These are phyloP conservation scores for Leptopilina boulardi DNA, from an alignment of 1,140 invertebrate genomes.

Conservation along the genomic window DNA sequence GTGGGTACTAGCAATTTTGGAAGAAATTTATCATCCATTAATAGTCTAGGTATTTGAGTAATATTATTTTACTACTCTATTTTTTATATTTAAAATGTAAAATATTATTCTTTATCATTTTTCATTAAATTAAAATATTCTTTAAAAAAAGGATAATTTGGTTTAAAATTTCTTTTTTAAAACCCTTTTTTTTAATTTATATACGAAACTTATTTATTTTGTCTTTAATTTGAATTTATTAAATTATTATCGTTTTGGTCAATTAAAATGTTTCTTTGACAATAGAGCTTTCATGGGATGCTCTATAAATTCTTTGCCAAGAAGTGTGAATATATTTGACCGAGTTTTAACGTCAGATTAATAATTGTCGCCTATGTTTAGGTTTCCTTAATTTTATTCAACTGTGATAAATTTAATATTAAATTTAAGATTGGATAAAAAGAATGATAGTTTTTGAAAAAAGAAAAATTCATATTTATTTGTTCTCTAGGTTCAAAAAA, in stretches of 20 bases:
- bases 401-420: too few species aligned
- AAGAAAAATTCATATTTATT: too few species aligned
- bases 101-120: too few species aligned
- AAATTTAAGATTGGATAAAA: too few species aligned
- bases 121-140: too few species aligned
- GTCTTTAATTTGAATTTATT: conserved; percentile 60
- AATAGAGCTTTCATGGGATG: background rate
- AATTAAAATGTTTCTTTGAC: conserved; percentile 46
- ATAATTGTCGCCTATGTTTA: background rate
- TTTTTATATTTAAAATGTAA: conserved; percentile 56
- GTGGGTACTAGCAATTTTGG: conserved; percentile 57
- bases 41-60: conserved; percentile 65
- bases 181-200: background rate
- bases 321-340: background rate
- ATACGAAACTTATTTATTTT: conserved; percentile 61
- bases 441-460: too few species aligned
- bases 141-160: too few species aligned
- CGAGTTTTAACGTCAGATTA: background rate
- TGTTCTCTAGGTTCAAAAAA: conserved; percentile 62
- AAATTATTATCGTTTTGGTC: conserved; percentile 65
- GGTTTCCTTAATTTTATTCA: background rate
- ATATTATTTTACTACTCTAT: conserved; percentile 61
- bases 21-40: conserved; percentile 62
- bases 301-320: background rate
- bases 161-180: too few species aligned